phyloP scores from a whole-genome alignment of 2,888 invertebrate species.

The Leptopilina myrica region DNA sequence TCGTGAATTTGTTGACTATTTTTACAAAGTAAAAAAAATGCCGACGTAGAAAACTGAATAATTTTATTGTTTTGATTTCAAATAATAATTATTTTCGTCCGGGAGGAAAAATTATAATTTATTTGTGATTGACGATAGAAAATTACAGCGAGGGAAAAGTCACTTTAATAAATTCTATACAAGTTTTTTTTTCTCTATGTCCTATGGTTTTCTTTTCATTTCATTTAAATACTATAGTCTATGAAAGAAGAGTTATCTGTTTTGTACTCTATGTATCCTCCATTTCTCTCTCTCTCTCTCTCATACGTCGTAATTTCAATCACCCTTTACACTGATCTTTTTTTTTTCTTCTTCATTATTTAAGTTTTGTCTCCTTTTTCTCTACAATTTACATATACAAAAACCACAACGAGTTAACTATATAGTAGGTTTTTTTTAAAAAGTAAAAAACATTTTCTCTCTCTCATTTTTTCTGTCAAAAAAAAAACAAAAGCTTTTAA shows the following conservation, averaged over 20 bases:
- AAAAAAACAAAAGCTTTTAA: slow-evolving; percentile 33
- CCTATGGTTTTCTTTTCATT: slow-evolving; percentile 59
- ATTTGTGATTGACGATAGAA: neutral
- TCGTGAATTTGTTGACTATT: neutral
- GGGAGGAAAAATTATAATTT: too few species aligned
- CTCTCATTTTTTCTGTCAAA: neutral
- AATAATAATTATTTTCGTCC: too few species aligned
- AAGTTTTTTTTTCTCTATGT: slow-evolving; percentile 52
- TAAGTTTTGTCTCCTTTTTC: slow-evolving; percentile 32
- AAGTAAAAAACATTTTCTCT: slow-evolving; percentile 18
- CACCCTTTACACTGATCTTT: slow-evolving; percentile 49
- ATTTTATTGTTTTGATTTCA: too few species aligned
- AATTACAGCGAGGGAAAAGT: slow-evolving; percentile 12
- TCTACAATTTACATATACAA: slow-evolving; percentile 27
- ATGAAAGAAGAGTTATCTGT: slow-evolving; percentile 71
- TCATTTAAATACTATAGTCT: slow-evolving; percentile 63
- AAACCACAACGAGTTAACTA: slow-evolving; percentile 19
- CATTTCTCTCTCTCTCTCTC: slow-evolving; percentile 47
- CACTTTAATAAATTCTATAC: slow-evolving; percentile 31
- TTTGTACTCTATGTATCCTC: slow-evolving; percentile 76
- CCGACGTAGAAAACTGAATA: too few species aligned
- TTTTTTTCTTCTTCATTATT: slow-evolving; percentile 41
- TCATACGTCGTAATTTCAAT: slow-evolving; percentile 55
- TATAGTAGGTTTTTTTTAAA: neutral
- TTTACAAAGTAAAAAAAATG: too few species aligned